phyloP scores from a whole-genome alignment of 2,113 vertebrate genomes.

The Megaleporinus macrocephalus region DNA sequence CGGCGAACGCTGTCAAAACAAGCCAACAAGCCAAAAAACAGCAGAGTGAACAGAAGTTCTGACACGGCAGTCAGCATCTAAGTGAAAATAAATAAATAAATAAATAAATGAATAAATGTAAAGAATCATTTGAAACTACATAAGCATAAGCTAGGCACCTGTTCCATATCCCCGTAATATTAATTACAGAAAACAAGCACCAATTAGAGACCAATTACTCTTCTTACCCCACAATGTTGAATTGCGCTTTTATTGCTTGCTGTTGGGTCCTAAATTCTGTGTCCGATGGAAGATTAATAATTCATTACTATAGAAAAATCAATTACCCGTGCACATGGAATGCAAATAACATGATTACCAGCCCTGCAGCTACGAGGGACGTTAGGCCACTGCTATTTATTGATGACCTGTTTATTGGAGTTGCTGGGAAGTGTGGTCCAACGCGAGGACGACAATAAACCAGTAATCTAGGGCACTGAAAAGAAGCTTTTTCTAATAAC shows the following conservation, averaged over 20 bases:
- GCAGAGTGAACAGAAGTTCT: conserved; percentile 19
- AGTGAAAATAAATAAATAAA: conserved; percentile 4
- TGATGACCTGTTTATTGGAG: conserved; percentile 14
- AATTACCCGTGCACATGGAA: conserved; percentile 52
- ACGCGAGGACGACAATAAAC: not conserved
- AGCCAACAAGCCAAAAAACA: conserved; percentile 5
- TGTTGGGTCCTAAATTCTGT: conserved; percentile 40
- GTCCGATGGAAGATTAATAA: conserved; percentile 46
- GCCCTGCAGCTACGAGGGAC: conserved; percentile 2
- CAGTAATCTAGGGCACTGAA: not conserved
- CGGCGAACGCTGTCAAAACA: conserved; percentile 12
- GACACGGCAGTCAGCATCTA: not conserved
- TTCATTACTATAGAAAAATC: conserved; percentile 39
- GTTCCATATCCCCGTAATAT: conserved; percentile 29
- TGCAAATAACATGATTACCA: conserved; percentile 47
- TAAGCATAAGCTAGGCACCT: conserved; percentile 36
- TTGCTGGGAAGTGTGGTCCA: conserved; percentile 17
- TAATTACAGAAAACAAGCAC: conserved; percentile 42
- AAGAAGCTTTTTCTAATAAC: conserved; percentile 22
- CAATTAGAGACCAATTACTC: conserved; percentile 43
- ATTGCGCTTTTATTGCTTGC: conserved; percentile 34
- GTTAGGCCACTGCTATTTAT: conserved; percentile 25
- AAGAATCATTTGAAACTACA: not conserved
- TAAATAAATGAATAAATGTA: conserved; percentile 16
- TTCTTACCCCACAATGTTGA: conserved; percentile 25